A percentile compares a stretch with the other conserved stretches of the same genome.
Evolutionary conservation across 2,888 invertebrate species (phyloP).

Genomic region (Eurytoma adleriae): DNA sequence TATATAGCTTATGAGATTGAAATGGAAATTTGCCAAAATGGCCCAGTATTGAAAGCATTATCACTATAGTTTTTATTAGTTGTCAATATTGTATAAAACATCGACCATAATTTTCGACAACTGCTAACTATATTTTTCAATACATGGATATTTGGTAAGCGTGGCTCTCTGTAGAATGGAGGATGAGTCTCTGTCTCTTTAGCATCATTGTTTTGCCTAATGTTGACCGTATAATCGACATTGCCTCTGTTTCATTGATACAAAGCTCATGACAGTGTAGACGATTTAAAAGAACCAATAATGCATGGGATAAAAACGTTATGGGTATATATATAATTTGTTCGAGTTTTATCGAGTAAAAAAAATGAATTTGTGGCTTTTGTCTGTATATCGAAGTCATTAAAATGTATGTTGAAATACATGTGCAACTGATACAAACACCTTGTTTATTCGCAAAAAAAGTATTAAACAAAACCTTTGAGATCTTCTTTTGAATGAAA

Average conservation of each 20-base stretch:
- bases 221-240: conserved; percentile 53
- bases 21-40: conserved; percentile 22
- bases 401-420: conserved; percentile 66
- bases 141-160: conserved; percentile 35
- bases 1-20: conserved; percentile 46
- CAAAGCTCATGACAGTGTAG: conserved; percentile 52
- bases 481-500: conserved; percentile 41
- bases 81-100: conserved; percentile 39
- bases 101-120: conserved; percentile 13
- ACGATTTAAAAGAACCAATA: conserved; percentile 46
- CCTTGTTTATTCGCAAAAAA: conserved; percentile 48
- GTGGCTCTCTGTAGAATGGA: conserved; percentile 52
- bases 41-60: conserved; percentile 31
- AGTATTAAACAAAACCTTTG: conserved; percentile 38
- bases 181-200: conserved; percentile 50
- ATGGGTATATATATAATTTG: conserved; percentile 50
- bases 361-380: conserved; percentile 56
- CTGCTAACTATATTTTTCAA: conserved; percentile 39
- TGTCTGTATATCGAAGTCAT: conserved; percentile 66
- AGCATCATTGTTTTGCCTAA: conserved; percentile 52
- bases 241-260: conserved; percentile 48
- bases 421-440: conserved; percentile 65
- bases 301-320: conserved; percentile 40
- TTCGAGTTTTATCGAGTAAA: conserved; percentile 63
- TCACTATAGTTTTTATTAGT: conserved; percentile 19